Percentiles rank a stretch among this genome's conserved stretches.
phyloP scores from a whole-genome alignment of 2,797 vertebrate species.

The Phrynocephalus forsythii region DNA sequence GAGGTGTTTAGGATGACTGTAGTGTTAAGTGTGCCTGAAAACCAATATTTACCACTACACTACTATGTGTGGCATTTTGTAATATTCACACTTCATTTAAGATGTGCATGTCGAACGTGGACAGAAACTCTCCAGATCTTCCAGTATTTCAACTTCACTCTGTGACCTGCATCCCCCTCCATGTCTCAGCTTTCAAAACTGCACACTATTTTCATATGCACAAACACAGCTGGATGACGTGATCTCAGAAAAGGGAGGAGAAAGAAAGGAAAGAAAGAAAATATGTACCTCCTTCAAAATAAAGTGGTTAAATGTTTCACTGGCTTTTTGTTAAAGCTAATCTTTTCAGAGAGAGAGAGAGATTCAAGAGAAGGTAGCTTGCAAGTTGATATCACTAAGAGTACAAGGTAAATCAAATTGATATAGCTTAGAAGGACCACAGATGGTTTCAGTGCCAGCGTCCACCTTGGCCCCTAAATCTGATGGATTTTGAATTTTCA shows the following conservation, averaged over 20 bases:
- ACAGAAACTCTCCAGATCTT: neutral
- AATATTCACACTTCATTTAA: neutral
- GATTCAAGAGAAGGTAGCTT: no score
- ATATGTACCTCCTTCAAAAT: neutral
- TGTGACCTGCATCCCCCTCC: neutral
- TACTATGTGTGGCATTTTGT: neutral
- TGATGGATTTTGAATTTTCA: no score
- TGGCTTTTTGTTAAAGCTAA: neutral
- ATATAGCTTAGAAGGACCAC: no score
- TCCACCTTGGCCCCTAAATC: no score
- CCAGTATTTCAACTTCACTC: neutral
- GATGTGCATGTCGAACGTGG: neutral
- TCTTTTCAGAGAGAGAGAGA: neutral
- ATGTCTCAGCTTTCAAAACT: neutral
- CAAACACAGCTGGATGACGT: neutral
- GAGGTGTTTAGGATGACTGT: neutral
- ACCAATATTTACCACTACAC: neutral
- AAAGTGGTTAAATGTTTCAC: neutral
- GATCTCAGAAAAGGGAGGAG: neutral
- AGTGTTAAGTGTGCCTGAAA: neutral
- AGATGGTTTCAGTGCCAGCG: no score
- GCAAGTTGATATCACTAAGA: neutral
- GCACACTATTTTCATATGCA: neutral
- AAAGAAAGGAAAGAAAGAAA: neutral
- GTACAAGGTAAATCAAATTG: no score